Base-by-base conservation (phyloP, 1,140 invertebrate species). In the Macrobrachium rosenbergii region DNA sequence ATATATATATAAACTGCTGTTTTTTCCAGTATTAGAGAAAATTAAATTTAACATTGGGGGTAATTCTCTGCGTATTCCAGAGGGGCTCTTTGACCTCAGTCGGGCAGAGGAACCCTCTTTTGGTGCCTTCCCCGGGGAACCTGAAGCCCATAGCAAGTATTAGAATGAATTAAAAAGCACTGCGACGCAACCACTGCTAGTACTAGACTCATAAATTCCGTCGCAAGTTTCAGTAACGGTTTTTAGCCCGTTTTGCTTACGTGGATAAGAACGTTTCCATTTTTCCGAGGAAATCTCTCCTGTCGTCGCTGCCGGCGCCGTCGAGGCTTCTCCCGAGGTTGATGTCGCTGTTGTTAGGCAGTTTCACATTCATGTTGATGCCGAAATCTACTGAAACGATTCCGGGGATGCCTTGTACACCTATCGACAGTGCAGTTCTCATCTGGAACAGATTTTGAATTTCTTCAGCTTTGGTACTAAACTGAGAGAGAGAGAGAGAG, bases 271-370 rank as follows among this genome's bases (percentile, higher is more conserved):
- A 43, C 16, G 23, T 69, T 63, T 82, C 80, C 16, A 82, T 28
- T 0, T 16, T 64, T 6, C 19, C n/a, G 80, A 67, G 67, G 16
- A 69, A 5, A 21, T 69, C 63, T 17, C 19, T n/a, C n/a, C 43
- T n/a, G 21, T 67, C 19, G 23, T 82, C 19, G 23, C 69, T 16
- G 60, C 6, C 80, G 37, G 19, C 7, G 21, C 62, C 23, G 21
- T 21, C 23, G 64, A 72, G 45, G 17, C 28, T 17, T 7, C 80
- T 19, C 16, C 77, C 77, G 8, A 72, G 16, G 14, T 43, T 21
- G 45, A 69, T n/a, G 63, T 45, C 37, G 8, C 60, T 82, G 60
- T 19, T 43, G 21, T 82, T 82, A 1, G 80, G 80, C 10, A 82
- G 80, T 2, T 67, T 67, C 23, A 69, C 64, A 8, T 16, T 82